Evolutionary conservation across 2,888 invertebrate species (phyloP).

Genomic region (Piscicola geometra): DNA sequence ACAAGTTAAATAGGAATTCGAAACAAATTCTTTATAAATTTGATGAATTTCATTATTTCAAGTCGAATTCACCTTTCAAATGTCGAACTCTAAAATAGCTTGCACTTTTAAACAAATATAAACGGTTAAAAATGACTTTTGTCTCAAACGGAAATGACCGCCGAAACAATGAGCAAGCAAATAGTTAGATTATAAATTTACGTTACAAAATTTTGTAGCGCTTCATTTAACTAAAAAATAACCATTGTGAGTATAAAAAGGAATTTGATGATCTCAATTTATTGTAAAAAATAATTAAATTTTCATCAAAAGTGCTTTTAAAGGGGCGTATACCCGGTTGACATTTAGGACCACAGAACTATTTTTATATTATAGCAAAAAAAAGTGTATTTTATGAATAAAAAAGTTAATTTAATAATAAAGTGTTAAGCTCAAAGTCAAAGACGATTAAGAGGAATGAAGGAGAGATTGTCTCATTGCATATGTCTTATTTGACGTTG

Average conservation of each 20-base stretch:
- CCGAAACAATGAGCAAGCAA: slow-evolving; percentile 25
- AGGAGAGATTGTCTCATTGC: no score
- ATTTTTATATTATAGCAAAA: no score
- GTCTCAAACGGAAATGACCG: slow-evolving; percentile 29
- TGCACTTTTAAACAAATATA: slow-evolving; percentile 15
- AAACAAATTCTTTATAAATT: not conserved
- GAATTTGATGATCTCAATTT: not conserved
- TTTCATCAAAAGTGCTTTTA: no score
- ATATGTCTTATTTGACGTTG: no score
- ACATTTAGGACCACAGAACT: no score
- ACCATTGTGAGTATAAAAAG: not conserved
- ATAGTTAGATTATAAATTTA: slow-evolving; percentile 28
- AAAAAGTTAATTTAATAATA: no score
- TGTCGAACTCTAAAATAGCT: slow-evolving; percentile 6
- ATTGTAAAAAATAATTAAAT: no score
- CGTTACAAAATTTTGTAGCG: slow-evolving; percentile 8
- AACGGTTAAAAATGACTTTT: slow-evolving; percentile 10
- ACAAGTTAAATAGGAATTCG: not conserved
- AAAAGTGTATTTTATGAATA: no score
- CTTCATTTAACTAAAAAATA: not conserved
- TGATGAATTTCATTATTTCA: not conserved
- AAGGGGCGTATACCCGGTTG: no score
- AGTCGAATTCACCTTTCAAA: slow-evolving; percentile 3
- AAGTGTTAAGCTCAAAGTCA: no score
- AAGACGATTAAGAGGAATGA: no score